phyloP scores from a whole-genome alignment of 2,113 vertebrate genomes.

The Odontophorus gujanensis region DNA sequence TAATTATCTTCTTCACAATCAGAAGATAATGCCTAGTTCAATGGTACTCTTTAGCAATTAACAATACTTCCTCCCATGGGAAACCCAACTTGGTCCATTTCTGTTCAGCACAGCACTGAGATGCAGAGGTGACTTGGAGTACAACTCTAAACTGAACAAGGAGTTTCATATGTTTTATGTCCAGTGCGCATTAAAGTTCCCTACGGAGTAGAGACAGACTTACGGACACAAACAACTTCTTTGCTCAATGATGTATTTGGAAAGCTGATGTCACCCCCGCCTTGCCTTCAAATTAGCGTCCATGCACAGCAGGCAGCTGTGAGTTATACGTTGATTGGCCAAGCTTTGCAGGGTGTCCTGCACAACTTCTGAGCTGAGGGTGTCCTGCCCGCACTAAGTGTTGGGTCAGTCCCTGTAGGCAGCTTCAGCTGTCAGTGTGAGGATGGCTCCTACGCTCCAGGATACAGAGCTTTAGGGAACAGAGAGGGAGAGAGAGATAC shows the following conservation, averaged over 20 bases:
- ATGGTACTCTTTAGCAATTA: not conserved
- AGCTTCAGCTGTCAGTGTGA: not conserved
- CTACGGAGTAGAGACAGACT: not conserved
- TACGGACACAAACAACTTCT: not conserved
- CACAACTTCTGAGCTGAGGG: not conserved
- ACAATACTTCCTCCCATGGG: not conserved
- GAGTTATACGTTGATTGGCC: not conserved
- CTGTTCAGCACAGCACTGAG: not conserved
- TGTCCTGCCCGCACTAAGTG: not conserved
- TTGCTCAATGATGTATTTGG: not conserved
- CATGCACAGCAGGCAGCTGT: not conserved
- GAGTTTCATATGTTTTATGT: not conserved
- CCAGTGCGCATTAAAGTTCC: not conserved
- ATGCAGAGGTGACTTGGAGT: rapidly evolving
- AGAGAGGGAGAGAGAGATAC: rapidly evolving
- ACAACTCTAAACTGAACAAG: not conserved
- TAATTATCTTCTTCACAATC: not conserved
- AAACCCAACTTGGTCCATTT: not conserved
- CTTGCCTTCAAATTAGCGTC: not conserved
- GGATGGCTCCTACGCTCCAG: not conserved
- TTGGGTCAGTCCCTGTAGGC: not conserved
- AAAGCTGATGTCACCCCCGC: not conserved
- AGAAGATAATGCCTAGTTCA: not conserved
- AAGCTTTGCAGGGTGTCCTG: not conserved
- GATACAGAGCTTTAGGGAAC: not conserved